Percentiles rank a stretch among this genome's conserved stretches.
phyloP scores from a whole-genome alignment of 1,140 invertebrate genomes.

The Ectropis grisescens region DNA sequence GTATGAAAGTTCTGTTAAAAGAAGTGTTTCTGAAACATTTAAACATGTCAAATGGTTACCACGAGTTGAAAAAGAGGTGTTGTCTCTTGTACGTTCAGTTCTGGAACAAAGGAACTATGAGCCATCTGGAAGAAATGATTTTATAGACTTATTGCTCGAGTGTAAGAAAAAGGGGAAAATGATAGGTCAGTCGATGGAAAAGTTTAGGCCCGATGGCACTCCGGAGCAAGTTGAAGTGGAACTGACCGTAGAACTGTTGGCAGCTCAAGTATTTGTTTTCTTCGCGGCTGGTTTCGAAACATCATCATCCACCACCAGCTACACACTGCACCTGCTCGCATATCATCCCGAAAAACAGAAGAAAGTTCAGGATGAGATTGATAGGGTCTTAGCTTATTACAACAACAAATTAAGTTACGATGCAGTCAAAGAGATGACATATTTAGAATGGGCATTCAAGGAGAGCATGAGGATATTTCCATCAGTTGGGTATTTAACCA shows the following conservation, averaged over 20 bases:
- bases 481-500: conserved; percentile 34
- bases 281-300: conserved; percentile 64
- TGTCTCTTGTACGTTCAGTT: conserved; percentile 11
- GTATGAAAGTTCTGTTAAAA: too few species aligned
- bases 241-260: conserved; percentile 14
- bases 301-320: conserved; percentile 61
- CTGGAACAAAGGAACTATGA: too few species aligned
- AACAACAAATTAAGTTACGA: conserved; percentile 35
- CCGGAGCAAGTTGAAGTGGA: conserved; percentile 9
- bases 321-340: conserved; percentile 63
- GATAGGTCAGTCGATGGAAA: conserved; percentile 43
- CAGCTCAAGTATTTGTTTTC: conserved; percentile 65
- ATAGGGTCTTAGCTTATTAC: conserved; percentile 31
- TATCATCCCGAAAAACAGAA: conserved; percentile 68
- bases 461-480: conserved; percentile 61
- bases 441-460: conserved; percentile 31
- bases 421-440: conserved; percentile 37
- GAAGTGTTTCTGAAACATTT: too few species aligned
- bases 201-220: conserved; percentile 27
- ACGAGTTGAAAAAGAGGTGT: conserved; percentile 15
- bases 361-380: conserved; percentile 67
- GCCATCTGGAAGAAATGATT: conserved; percentile 49
- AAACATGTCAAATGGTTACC: too few species aligned
- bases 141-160: too few species aligned
- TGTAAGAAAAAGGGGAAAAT: conserved; percentile 40